These are phyloP conservation scores for Hylomyscus alleni DNA, from an alignment of 2,797 vertebrate genomes.

Conservation along the genomic window DNA sequence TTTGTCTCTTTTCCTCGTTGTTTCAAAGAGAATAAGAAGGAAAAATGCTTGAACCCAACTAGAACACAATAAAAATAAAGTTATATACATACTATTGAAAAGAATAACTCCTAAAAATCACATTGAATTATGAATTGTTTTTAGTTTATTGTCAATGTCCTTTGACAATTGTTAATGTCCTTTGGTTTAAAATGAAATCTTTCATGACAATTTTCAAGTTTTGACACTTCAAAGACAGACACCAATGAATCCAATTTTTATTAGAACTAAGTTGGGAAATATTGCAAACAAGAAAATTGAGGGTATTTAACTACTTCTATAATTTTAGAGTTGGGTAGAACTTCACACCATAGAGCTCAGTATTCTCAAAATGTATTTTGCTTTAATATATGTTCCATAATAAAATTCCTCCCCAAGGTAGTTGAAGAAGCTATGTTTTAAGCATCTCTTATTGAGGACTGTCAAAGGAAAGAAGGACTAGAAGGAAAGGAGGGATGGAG, in stretches of 20 bases:
- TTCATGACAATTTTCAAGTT: not conserved
- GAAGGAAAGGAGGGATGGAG: too few relatives aligned
- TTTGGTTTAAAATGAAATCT: not conserved
- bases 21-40: not conserved
- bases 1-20: not conserved
- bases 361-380: not conserved
- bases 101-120: not conserved
- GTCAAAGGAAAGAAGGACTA: not conserved
- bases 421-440: not conserved
- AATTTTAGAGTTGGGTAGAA: not conserved
- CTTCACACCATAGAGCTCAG: not conserved
- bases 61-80: not conserved
- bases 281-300: constrained; percentile 12
- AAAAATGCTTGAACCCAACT: not conserved
- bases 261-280: not conserved
- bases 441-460: not conserved
- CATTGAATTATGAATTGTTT: not conserved
- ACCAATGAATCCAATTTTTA: not conserved
- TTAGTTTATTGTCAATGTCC: not conserved
- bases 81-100: not conserved
- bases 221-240: not conserved
- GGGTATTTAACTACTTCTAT: not conserved
- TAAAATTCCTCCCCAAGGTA: not conserved
- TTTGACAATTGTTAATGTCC: too few relatives aligned
- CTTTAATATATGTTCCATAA: not conserved